Evolutionary conservation across 1,140 invertebrate species (phyloP), one percentile per base, ranked within the genome.

Genomic region (Drosophila nigromelanica): DNA sequence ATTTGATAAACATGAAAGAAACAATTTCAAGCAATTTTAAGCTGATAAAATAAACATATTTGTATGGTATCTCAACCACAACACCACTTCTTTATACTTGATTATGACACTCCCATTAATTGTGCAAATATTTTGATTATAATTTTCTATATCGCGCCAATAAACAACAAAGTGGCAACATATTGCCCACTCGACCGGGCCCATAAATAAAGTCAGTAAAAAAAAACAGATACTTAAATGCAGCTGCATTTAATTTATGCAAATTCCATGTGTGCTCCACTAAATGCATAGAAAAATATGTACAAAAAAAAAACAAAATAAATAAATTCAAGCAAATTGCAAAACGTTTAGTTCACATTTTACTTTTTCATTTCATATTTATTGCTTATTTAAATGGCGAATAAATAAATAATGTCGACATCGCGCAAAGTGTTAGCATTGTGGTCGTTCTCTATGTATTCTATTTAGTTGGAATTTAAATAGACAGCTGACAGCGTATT

Each of bases 191-290:
- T 60, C 30, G 30, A 72, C 11, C 27, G 37, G 51, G 11, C 7
- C 51, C 35, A 63, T 64, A 71, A 66, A 71, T 56, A 50, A 66
- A 50, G 35, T 50, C n/a, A 33, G n/a, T 10, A 35, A 24, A 51
- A 39, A 14, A 51, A 42, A 43, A 45, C 12, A 52, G 21, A 58
- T 4, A 14, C 42, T 21, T 60, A 55, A 66, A 58, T 51, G 48
- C 18, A 50, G 40, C 56, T 67, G 56, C 40, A 68, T 60, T 58
- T 68, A 73, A 68, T 68, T 68, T 73, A 73, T 73, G 70, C 42
- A 73, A 73, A 73, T 73, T 14, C 48, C 56, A 8, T 18, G 59
- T 15, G 45, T 51, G 50, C 43, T 50, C 14, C 14, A 21, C 52
- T 66, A 71, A 71, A 71, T 71, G 42, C 42, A 42, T 30, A 54